Conservation (phyloP, 2,797 vertebrate species). For the Podarcis siculus region DNA sequence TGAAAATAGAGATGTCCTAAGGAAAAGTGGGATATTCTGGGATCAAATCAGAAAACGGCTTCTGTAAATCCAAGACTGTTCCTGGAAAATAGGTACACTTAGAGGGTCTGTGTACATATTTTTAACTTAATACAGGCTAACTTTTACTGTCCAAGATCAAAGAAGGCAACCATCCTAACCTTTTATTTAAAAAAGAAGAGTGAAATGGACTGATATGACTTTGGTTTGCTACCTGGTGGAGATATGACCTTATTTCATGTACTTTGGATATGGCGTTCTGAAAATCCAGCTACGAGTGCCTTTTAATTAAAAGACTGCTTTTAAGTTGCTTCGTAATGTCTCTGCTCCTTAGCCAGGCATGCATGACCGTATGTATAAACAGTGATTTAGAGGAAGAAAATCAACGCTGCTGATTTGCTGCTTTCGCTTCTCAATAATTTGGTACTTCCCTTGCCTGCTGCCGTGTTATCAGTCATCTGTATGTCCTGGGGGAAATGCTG, state of each 20-base stretch:
- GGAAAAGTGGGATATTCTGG: too few species aligned
- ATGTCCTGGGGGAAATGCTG: slow-evolving; percentile 70
- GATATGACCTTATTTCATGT: slow-evolving; percentile 6
- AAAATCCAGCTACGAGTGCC: slow-evolving; percentile 26
- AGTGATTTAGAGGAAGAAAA: slow-evolving; percentile 74
- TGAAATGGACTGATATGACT: slow-evolving; percentile 14
- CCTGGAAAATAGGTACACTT: too few species aligned
- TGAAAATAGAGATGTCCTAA: too few species aligned
- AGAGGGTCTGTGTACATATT: background rate
- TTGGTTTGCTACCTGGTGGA: slow-evolving; percentile 33
- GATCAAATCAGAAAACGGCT: too few species aligned
- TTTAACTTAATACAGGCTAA: background rate
- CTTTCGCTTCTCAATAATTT: slow-evolving; percentile 76
- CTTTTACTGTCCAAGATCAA: background rate
- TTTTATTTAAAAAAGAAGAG: background rate
- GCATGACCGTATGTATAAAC: slow-evolving; percentile 69
- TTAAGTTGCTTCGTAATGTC: slow-evolving; percentile 40
- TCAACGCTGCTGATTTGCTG: slow-evolving; percentile 45
- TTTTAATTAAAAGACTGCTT: slow-evolving; percentile 57
- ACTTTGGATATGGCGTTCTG: slow-evolving; percentile 46
- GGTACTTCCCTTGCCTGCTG: slow-evolving; percentile 68
- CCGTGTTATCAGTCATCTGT: slow-evolving; percentile 73
- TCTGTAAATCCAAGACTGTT: too few species aligned
- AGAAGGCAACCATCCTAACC: background rate
- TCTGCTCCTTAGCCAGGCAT: slow-evolving; percentile 49